A percentile compares a stretch with the other conserved stretches of the same genome.
Conservation (phyloP, 1,140 invertebrate species). For the Eulimnadia texana region DNA sequence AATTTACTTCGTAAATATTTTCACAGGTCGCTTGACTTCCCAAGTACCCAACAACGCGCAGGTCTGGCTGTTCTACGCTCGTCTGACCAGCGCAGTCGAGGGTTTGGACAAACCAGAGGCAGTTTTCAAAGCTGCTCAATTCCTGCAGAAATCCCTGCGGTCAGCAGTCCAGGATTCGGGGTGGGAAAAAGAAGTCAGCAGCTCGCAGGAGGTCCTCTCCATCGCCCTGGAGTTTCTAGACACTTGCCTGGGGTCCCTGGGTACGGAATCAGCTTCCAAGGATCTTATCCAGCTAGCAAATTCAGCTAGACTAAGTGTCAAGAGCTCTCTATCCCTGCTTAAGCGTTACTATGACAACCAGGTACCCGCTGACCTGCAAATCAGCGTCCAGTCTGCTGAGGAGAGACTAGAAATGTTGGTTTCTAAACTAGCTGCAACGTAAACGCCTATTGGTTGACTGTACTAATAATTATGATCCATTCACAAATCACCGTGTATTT, state of each 20-base stretch:
- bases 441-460: too few species aligned
- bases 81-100: slow-evolving; percentile 24
- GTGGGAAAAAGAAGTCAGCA: slow-evolving; percentile 39
- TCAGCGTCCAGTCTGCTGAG: neutral
- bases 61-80: slow-evolving; percentile 35
- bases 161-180: slow-evolving; percentile 33
- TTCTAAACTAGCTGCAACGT: neutral
- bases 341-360: neutral
- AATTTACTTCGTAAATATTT: neutral
- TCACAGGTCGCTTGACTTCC: slow-evolving; percentile 2
- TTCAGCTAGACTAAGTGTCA: slow-evolving; percentile 13
- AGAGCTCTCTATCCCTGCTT: slow-evolving; percentile 3
- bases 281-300: neutral
- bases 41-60: slow-evolving; percentile 44
- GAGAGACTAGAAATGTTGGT: neutral
- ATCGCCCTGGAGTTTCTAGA: slow-evolving; percentile 25
- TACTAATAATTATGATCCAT: too few species aligned
- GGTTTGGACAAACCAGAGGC: slow-evolving; percentile 41
- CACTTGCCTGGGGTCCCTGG: slow-evolving; percentile 21
- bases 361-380: neutral
- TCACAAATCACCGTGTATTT: too few species aligned
- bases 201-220: slow-evolving; percentile 24
- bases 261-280: slow-evolving; percentile 1
- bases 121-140: slow-evolving; percentile 42
- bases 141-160: slow-evolving; percentile 36